phyloP scores from a whole-genome alignment of 2,113 vertebrate species.

The Sturnira hondurensis region DNA sequence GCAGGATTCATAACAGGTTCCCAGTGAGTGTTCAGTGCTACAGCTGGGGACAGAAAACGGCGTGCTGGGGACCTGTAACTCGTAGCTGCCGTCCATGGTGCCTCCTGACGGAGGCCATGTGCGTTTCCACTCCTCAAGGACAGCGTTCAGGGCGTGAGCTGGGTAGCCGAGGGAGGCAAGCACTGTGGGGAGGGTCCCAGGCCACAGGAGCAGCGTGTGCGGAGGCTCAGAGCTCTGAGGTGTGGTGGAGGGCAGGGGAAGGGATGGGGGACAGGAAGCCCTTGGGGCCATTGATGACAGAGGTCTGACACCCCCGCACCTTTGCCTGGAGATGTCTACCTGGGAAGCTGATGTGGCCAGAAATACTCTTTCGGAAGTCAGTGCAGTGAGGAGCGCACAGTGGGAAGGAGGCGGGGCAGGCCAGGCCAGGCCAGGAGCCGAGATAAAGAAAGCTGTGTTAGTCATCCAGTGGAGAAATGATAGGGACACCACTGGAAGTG shows the following conservation, averaged over 20 bases:
- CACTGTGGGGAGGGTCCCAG: background rate
- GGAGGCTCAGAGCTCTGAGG: background rate
- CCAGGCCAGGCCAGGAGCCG: background rate
- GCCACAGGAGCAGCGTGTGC: fast-evolving
- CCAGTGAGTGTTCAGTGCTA: background rate
- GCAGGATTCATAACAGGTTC: background rate
- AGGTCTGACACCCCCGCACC: fast-evolving
- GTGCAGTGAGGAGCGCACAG: background rate
- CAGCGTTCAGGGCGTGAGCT: background rate
- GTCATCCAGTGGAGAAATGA: background rate
- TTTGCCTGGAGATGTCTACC: background rate
- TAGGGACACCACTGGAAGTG: fast-evolving
- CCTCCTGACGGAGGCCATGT: background rate
- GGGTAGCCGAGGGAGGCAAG: background rate
- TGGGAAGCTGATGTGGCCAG: background rate
- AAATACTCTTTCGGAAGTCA: background rate
- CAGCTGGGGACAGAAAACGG: background rate
- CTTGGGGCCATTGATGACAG: too few relatives aligned
- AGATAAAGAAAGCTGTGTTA: background rate
- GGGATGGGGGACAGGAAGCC: background rate
- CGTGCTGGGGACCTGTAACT: background rate
- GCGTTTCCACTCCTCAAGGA: background rate
- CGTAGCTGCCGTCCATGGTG: fast-evolving
- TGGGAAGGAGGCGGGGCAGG: fast-evolving
- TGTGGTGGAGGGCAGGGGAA: too few relatives aligned